Evolutionary conservation across 2,888 invertebrate genomes (phyloP), one percentile per base, ranked within the genome.

Genomic region (Oxyteleia sp.): DNA sequence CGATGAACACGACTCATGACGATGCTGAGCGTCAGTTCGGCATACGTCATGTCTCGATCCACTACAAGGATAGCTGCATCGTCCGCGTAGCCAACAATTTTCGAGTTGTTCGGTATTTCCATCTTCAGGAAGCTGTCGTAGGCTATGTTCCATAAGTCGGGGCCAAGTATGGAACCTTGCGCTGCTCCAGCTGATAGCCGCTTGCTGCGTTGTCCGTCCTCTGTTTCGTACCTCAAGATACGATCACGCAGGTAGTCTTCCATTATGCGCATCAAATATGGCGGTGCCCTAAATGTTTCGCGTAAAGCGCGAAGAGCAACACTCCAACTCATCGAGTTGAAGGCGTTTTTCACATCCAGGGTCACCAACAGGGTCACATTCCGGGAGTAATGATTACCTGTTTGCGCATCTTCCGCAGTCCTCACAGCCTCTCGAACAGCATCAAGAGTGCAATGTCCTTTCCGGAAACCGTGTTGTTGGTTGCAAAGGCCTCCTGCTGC

Each of bases 81-180:
- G 32, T 32, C 32, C 5, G 32, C 32, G 32, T 32, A 32, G 1
- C 5, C 32, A 8, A 32, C 10, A 5, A 23, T n/a, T n/a, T n/a
- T n/a, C n/a, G n/a, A n/a, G 26, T 4, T 8, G 8, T 43, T 13
- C 13, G 43, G 43, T 13, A 43, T 43, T 13, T 43, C 43, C 13
- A 43, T 16, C 13, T 8, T 1, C 32, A 32, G 8, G 10, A 32
- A 1, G 32, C 8, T 32, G 32, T 32, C 32, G 10, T 32, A 43
- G n/a, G 13, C 32, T 7, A 74, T 55, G 72, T 87, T 87, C 83
- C 83, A 88, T 8, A 86, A 66, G 38, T 53, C 47, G 8, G 84
- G 86, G 23, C 83, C 84, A 7, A 84, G 47, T 10, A 79, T 55
- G 1, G 84, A 79, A 2, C 86, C 87, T 51, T 87, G 86, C 2